These are phyloP conservation scores for Danio rerio DNA, from an alignment of 2,113 vertebrate species.

Conservation along the genomic window DNA sequence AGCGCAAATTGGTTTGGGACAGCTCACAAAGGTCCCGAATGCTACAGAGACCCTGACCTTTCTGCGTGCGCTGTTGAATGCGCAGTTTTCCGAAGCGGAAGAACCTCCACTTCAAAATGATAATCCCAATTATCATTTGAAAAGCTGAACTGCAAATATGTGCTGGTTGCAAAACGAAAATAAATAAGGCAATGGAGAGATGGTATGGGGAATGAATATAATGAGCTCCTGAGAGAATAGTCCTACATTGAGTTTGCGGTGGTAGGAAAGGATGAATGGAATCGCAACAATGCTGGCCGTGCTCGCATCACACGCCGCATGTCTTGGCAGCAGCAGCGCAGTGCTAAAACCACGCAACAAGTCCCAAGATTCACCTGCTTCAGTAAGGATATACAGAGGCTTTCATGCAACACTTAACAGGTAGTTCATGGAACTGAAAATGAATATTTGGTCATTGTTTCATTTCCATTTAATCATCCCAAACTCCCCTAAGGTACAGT, in stretches of 20 bases:
- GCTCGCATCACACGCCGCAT: conserved; percentile 46
- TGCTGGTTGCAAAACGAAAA: conserved; percentile 62
- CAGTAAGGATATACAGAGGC: background rate
- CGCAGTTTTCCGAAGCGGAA: conserved; percentile 60
- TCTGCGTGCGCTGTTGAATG: conserved; percentile 51
- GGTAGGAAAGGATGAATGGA: conserved; percentile 60
- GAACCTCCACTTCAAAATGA: conserved; percentile 64
- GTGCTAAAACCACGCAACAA: conserved; percentile 49
- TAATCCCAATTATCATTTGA: conserved; percentile 74
- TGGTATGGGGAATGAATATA: conserved; percentile 65
- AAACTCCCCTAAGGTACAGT: too few relatives aligned
- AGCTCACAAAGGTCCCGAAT: conserved; percentile 71
- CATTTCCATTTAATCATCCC: background rate
- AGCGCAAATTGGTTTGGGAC: conserved; percentile 71
- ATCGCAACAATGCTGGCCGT: conserved; percentile 59
- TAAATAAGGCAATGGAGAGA: conserved; percentile 57
- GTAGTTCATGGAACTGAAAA: background rate
- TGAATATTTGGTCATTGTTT: background rate
- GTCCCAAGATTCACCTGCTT: conserved; percentile 60
- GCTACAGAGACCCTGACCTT: conserved; percentile 73
- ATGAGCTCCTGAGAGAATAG: conserved; percentile 69
- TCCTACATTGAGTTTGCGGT: conserved; percentile 34
- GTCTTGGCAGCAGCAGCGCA: conserved; percentile 54
- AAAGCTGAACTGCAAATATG: conserved; percentile 69
- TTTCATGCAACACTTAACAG: background rate